Percentiles rank a stretch among this genome's conserved stretches.
These are phyloP conservation scores for Philereme vetulata DNA, from an alignment of 2,888 invertebrate genomes.

Conservation along the genomic window DNA sequence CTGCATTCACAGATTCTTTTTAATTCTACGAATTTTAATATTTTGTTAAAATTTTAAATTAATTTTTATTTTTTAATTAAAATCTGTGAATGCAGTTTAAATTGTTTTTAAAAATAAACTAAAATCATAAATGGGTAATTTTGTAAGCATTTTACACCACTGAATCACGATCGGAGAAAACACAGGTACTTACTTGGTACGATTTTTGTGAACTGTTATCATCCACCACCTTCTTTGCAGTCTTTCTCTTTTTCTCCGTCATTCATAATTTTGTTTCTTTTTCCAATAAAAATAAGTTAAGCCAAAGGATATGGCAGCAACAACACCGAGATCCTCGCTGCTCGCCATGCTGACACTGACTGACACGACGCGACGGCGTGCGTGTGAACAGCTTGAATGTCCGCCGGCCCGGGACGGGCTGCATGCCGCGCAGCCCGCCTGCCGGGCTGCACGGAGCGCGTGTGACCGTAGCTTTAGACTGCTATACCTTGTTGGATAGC, in stretches of 20 bases:
- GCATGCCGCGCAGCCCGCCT: constrained; percentile 32
- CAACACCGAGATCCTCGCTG: constrained; percentile 35
- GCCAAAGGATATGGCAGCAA: constrained; percentile 35
- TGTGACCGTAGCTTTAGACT: too few species aligned
- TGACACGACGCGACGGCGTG: constrained; percentile 30
- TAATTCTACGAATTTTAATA: constrained; percentile 32
- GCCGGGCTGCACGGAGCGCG: constrained; percentile 26
- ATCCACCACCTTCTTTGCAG: constrained; percentile 38
- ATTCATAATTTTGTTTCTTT: constrained; percentile 36
- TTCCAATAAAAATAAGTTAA: constrained; percentile 39
- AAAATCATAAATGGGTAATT: constrained; percentile 30
- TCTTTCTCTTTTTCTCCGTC: constrained; percentile 29
- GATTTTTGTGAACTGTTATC: constrained; percentile 34
- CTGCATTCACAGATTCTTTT: constrained; percentile 32
- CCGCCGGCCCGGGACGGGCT: constrained; percentile 31
- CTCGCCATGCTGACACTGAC: constrained; percentile 32
- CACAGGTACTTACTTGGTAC: constrained; percentile 28
- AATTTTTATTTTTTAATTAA: constrained; percentile 23
- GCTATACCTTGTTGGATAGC: too few species aligned
- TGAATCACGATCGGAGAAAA: constrained; percentile 33
- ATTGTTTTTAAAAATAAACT: constrained; percentile 30
- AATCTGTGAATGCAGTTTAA: constrained; percentile 26
- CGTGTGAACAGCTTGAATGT: constrained; percentile 32
- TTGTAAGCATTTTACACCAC: constrained; percentile 33
- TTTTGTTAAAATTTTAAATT: constrained; percentile 31